Evolutionary conservation across 2,888 invertebrate genomes (phyloP).

Genomic region (Lissonota sp.): DNA sequence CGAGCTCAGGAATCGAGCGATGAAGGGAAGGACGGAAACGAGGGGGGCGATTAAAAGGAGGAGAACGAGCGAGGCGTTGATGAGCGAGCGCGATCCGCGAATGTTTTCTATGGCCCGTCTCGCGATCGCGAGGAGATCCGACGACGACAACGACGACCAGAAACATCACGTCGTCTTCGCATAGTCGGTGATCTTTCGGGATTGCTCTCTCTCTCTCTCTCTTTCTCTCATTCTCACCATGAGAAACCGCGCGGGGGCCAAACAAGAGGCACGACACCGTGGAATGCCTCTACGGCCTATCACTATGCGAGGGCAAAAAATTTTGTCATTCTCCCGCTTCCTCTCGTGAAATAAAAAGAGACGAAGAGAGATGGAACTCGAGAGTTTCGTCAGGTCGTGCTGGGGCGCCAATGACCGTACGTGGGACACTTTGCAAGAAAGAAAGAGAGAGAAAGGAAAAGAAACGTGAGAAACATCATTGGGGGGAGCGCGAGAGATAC

Average conservation of each 20-base stretch:
- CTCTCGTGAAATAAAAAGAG: too few species aligned
- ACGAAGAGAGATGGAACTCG: constrained; percentile 10
- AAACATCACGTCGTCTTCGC: constrained; percentile 47
- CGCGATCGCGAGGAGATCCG: constrained; percentile 44
- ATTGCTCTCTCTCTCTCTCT: constrained; percentile 20
- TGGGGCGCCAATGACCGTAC: constrained; percentile 56
- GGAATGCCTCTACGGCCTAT: constrained; percentile 79
- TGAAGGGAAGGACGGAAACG: constrained; percentile 14
- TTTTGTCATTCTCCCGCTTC: constrained; percentile 40
- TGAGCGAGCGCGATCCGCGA: constrained; percentile 78
- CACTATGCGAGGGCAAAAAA: constrained; percentile 78
- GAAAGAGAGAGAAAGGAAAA: constrained; percentile 24
- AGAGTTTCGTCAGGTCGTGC: constrained; percentile 30
- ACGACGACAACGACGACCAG: constrained; percentile 20
- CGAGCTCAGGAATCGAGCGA: constrained; percentile 32
- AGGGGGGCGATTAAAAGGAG: constrained; percentile 16
- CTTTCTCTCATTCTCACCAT: constrained; percentile 76
- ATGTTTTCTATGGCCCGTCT: constrained; percentile 78
- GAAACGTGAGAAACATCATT: constrained; percentile 33
- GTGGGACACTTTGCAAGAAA: constrained; percentile 9
- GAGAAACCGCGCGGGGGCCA: constrained; percentile 52
- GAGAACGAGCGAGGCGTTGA: constrained; percentile 78
- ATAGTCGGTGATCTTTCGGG: constrained; percentile 44
- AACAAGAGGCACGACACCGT: constrained; percentile 69
- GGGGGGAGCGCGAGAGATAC: constrained; percentile 39